Evolutionary conservation across 2,888 invertebrate species (phyloP), one percentile per base, ranked within the genome.

Genomic region (Thereva nobilitata): DNA sequence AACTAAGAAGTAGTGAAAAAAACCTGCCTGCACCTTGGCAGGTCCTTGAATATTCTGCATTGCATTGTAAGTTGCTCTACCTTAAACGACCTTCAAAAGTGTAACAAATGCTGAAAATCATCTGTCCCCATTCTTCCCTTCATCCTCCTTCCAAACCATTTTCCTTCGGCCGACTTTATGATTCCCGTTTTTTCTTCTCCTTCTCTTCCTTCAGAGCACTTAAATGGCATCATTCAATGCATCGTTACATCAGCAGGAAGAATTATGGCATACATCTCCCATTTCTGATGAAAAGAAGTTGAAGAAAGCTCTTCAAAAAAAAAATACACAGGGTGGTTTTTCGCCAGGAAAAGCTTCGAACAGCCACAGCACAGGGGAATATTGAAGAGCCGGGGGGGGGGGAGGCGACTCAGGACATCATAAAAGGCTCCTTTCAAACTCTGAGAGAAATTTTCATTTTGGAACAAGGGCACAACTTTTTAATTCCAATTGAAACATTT

Each of bases 181-280:
- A 34, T 37, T 57, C n/a, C n/a, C n/a, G n/a, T n/a, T n/a, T n/a
- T n/a, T n/a, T n/a, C 34, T 45, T 57, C 35, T 45, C 45, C 23
- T 2, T 23, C 23, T 23, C 23, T 23, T 23, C 23, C 23, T 12
- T 34, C 44, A 57, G 45, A 57, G 57, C 57, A 57, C 57, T 57
- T 57, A 57, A 57, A 44, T 57, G 45, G 57, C 45, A 44, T 34
- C 45, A 57, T 57, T 57, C 57, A 57, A 57, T 57, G 44, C 47
- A 47, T 23, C 57, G 37, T 57, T 57, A 57, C 57, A 57, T 57
- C 44, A 57, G 45, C 45, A 44, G 1, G 57, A 41, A 57, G 34
- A 57, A 57, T 57, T 57, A 54, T 38, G 10, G 10, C 38, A 54
- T 6, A 54, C 54, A 54, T n/a, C 40, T 38, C 38, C 40, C 12